Conservation (phyloP, 2,113 vertebrate genomes). For the Haemorhous mexicanus region DNA sequence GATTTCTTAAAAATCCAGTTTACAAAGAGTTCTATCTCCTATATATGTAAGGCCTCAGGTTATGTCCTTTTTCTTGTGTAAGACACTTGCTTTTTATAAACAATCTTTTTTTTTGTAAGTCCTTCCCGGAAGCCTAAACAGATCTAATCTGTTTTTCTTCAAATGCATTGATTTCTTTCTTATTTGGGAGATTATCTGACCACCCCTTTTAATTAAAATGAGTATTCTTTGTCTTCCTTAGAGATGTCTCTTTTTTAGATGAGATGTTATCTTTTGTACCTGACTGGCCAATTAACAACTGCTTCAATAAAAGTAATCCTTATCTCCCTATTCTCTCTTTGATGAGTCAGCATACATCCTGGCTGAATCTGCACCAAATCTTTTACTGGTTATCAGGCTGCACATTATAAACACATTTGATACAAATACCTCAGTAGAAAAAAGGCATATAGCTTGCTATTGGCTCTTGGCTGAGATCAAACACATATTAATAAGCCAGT, state of each 20-base stretch:
- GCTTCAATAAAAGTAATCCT: neutral
- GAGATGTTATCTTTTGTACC: constrained; percentile 21
- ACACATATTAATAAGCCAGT: neutral
- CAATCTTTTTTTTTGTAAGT: neutral
- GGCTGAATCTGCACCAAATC: neutral
- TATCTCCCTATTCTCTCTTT: neutral
- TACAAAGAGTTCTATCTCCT: neutral
- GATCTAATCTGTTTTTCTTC: constrained; percentile 33
- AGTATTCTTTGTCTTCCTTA: neutral
- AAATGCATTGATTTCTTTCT: constrained; percentile 27
- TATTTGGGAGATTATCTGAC: constrained; percentile 8
- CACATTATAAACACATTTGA: neutral
- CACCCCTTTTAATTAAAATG: constrained; percentile 38
- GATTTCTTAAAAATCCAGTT: neutral
- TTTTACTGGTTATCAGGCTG: neutral
- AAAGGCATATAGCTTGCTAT: neutral
- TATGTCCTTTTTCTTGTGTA: neutral
- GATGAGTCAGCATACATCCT: neutral
- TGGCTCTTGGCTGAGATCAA: neutral
- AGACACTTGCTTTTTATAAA: neutral
- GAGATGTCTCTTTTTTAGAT: neutral
- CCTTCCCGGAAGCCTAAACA: neutral
- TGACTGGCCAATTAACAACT: constrained; percentile 25
- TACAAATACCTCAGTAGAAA: neutral
- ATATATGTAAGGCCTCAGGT: neutral